Conservation (phyloP, 1,140 invertebrate genomes). For the Sitophilus oryzae region DNA sequence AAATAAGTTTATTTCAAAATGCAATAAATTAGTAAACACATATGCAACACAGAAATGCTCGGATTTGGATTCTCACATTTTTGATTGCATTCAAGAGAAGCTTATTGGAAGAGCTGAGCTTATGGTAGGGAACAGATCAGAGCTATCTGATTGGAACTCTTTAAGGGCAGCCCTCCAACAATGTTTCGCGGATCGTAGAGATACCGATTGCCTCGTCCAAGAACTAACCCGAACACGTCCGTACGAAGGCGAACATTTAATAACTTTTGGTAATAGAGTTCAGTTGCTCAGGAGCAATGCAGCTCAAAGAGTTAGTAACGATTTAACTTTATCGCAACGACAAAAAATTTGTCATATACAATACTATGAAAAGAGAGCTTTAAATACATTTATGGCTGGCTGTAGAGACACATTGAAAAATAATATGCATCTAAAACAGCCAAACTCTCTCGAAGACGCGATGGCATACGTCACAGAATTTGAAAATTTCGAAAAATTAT, state of each 20-base stretch:
- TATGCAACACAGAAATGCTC: neutral
- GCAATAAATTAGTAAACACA: slow-evolving; percentile 1
- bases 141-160: neutral
- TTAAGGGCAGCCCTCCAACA: slow-evolving; percentile 8
- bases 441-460: neutral
- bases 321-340: neutral
- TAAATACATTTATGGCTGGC: slow-evolving; percentile 13
- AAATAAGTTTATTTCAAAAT: slow-evolving; percentile 11
- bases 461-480: slow-evolving; percentile 7
- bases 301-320: slow-evolving; percentile 6
- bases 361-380: slow-evolving; percentile 6
- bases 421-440: slow-evolving; percentile 11
- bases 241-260: too few species aligned
- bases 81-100: slow-evolving; percentile 19
- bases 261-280: slow-evolving; percentile 6
- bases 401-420: slow-evolving; percentile 10
- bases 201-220: slow-evolving; percentile 1
- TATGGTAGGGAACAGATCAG: slow-evolving; percentile 11
- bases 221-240: slow-evolving; percentile 3
- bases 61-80: slow-evolving; percentile 7
- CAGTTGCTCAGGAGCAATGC: slow-evolving; percentile 7
- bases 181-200: too few species aligned
- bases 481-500: slow-evolving; percentile 14
- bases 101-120: slow-evolving; percentile 9
- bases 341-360: slow-evolving; percentile 6